phyloP scores from a whole-genome alignment of 2,888 invertebrate genomes.

The Apotomis capreana region DNA sequence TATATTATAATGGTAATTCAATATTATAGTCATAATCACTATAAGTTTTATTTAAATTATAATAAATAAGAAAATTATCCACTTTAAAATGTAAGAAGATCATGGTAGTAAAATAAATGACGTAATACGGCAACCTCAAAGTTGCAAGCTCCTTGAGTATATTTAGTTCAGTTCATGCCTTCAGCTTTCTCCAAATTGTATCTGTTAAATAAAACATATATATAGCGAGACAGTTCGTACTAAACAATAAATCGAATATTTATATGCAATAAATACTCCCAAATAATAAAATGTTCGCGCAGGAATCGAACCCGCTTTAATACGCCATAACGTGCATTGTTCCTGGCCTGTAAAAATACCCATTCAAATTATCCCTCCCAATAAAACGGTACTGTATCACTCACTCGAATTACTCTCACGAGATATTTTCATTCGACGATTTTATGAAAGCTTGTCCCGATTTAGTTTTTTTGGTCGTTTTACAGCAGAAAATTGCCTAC shows the following conservation, averaged over 20 bases:
- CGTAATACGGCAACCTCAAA: no score
- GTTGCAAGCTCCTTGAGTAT: no score
- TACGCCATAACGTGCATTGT: slow-evolving; percentile 62
- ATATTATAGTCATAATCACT: no score
- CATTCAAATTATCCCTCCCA: slow-evolving; percentile 76
- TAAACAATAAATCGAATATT: slow-evolving; percentile 34
- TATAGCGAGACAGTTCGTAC: background rate
- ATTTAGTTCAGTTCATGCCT: background rate
- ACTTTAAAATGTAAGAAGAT: no score
- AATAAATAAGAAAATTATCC: no score
- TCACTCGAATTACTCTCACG: slow-evolving; percentile 67
- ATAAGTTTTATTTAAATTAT: no score
- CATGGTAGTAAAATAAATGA: no score
- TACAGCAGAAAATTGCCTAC: no score
- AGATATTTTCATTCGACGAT: slow-evolving; percentile 51
- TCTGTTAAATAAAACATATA: slow-evolving; percentile 1
- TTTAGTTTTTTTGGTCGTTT: no score
- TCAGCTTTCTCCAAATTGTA: background rate
- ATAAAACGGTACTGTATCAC: slow-evolving; percentile 77
- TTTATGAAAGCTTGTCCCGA: background rate
- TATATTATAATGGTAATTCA: no score
- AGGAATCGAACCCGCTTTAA: slow-evolving; percentile 50
- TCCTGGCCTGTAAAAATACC: slow-evolving; percentile 64
- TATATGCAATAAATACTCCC: slow-evolving; percentile 41
- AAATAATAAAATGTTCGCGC: slow-evolving; percentile 47